phyloP scores from a whole-genome alignment of 2,113 vertebrate genomes.

The Leptobrachium ailaonicum region DNA sequence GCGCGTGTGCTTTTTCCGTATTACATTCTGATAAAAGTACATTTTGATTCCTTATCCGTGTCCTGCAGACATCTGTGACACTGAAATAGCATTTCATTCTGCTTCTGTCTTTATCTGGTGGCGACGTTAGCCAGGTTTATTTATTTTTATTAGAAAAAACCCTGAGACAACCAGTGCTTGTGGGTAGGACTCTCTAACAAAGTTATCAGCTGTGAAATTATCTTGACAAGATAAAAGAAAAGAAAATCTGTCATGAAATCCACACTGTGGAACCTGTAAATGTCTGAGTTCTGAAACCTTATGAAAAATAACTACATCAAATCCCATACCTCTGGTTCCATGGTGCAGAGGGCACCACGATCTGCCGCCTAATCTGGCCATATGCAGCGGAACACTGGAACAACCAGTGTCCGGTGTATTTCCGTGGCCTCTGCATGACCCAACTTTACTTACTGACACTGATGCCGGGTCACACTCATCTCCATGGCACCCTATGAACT shows the following conservation, averaged over 20 bases:
- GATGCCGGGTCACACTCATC: too few species aligned
- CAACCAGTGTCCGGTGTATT: too few species aligned
- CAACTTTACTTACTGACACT: too few species aligned
- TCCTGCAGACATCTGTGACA: constrained; percentile 22
- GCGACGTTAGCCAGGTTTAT: constrained; percentile 6
- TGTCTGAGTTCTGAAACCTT: constrained; percentile 49
- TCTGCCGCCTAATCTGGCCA: too few species aligned
- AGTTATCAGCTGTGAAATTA: not conserved
- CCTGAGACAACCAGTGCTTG: not conserved
- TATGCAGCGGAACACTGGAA: too few species aligned
- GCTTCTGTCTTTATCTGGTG: not conserved
- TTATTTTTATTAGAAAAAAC: constrained; percentile 13
- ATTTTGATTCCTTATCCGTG: constrained; percentile 10
- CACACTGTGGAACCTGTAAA: constrained; percentile 59
- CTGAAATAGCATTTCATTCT: constrained; percentile 9
- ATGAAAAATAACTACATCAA: too few species aligned
- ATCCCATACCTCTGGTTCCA: too few species aligned
- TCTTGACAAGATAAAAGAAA: not conserved
- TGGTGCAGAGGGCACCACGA: too few species aligned
- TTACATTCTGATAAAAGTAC: not conserved
- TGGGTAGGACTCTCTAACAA: constrained; percentile 13
- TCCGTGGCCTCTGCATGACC: too few species aligned
- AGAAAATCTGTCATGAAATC: constrained; percentile 26
- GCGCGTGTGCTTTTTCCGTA: not conserved
- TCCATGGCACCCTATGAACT: too few species aligned